Evolutionary conservation across 1,140 invertebrate species (phyloP), one percentile per base, ranked within the genome.

Genomic region (Papilio xuthus): DNA sequence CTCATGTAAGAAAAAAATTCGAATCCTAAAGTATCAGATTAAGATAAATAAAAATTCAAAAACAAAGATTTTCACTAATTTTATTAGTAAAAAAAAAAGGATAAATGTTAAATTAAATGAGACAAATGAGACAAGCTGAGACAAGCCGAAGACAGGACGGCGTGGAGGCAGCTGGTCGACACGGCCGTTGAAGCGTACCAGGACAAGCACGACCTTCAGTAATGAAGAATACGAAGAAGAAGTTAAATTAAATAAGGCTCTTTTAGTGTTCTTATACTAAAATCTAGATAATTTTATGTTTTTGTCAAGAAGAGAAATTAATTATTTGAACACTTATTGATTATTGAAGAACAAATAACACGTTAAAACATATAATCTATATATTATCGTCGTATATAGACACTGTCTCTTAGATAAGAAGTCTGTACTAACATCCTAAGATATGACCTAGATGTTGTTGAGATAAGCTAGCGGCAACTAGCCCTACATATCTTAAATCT

Each of bases 361-460:
- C 41, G 71, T 47, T 50, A 26, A 20, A 23, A 20, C 42, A 26
- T 26, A 12, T 73, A 47, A 23, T 75, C n/a, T 15, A 20, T 23
- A 26, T 26, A 12, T 73, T 28, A 23, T 76, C n/a, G 6, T 15
- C 20, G 6, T 56, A 3, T 37, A 37, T 44, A 75, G 47, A 75
- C 73, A 69, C 42, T 47, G 50, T 26, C 74, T 63, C 13, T 80
- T 28, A 78, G 77, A 77, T 77, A 47, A 79, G 67, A 77, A 78
- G 69, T 74, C 69, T 72, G 71, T 79, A 81, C 77, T 75, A 76
- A 60, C 78, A 81, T 80, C 78, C 78, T 81, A 79, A 83, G 83
- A 81, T 82, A 80, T 83, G 83, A 83, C 83, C 83, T 80, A 85
- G 82, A 85, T 82, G 80, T 70, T 70, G 44, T 77, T 23, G 50